phyloP scores from a whole-genome alignment of 1,140 invertebrate species.

The Brachionus rotundiformis region DNA sequence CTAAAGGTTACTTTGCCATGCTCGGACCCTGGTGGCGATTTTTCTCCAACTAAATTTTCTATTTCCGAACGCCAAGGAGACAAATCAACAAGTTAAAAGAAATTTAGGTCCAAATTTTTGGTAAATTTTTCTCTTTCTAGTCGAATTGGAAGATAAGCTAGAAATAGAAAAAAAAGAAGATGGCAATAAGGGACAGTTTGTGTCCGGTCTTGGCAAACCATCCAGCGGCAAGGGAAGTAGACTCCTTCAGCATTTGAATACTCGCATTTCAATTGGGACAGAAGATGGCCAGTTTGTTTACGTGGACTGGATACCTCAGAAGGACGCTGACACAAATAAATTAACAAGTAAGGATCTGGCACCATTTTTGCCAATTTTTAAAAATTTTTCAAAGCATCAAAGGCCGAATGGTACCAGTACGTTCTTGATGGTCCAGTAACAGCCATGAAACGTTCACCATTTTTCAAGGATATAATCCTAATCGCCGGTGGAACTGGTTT shows the following conservation, averaged over 20 bases:
- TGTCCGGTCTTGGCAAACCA: slow-evolving; percentile 28
- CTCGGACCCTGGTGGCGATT: slow-evolving; percentile 63
- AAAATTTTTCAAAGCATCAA: slow-evolving; percentile 58
- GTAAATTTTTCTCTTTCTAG: neutral
- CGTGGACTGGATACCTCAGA: slow-evolving; percentile 65
- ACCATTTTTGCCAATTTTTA: neutral
- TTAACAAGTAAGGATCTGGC: slow-evolving; percentile 64
- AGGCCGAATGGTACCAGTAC: slow-evolving; percentile 61
- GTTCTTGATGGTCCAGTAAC: slow-evolving; percentile 64
- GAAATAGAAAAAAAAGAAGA: slow-evolving; percentile 54
- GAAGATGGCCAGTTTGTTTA: slow-evolving; percentile 65
- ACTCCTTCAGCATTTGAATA: slow-evolving; percentile 61
- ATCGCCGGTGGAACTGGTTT: slow-evolving; percentile 65
- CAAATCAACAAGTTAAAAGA: slow-evolving; percentile 53
- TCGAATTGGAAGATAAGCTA: slow-evolving; percentile 55
- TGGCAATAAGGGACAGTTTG: slow-evolving; percentile 55
- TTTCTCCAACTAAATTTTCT: slow-evolving; percentile 61
- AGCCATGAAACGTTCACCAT: slow-evolving; percentile 63
- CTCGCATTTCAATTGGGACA: slow-evolving; percentile 63
- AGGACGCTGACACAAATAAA: slow-evolving; percentile 65
- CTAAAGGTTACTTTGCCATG: slow-evolving; percentile 59
- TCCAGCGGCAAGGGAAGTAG: slow-evolving; percentile 38
- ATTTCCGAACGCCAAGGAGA: slow-evolving; percentile 62
- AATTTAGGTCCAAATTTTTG: neutral
- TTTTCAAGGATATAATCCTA: slow-evolving; percentile 65